Evolutionary conservation across 2,797 vertebrate genomes (phyloP), one percentile per base, ranked within the genome.

Genomic region (Hemitrygon akajei): DNA sequence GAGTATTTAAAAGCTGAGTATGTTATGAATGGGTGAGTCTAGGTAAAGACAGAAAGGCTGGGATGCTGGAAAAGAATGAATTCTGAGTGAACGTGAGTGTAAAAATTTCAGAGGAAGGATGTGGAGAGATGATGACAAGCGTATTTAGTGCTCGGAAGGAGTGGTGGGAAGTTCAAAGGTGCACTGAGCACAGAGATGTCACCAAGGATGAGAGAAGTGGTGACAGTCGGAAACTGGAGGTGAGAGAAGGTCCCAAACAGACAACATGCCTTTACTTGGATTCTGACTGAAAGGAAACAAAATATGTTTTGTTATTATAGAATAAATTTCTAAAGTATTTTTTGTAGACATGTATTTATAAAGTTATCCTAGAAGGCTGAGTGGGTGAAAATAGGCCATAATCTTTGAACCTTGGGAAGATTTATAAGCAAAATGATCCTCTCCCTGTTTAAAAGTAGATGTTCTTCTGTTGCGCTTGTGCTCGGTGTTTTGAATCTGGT

Each of bases 211-310:
- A 89, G 60, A 37, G 20, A 69, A 89, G 86, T 37, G 20, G 10
- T 20, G n/a, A 37, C n/a, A 69, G 18, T 69, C 7, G 86, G 86
- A 89, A 89, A 37, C 60, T 89, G n/a, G 86, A 89, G 86, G 86
- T 69, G 86, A 69, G n/a, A 34, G 63, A 69, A 89, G n/a, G 63
- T 25, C n/a, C n/a, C 63, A 7, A 69, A 66, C 63, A 10, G n/a
- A 34, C 30, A 69, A 37, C 7, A 10, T 5, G 63, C n/a, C 86
- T 89, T 69, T 69, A 3, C 7, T 69, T 89, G 60, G n/a, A n/a
- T 69, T 1, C 20, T 22, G n/a, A 20, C 18, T 40, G 22, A n/a
- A n/a, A 89, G 18, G 12, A 12, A 14, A n/a, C 27, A 18, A 86
- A 47, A 58, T 27, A 3, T 7, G 1, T 63, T 73, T 25, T 73